Conservation (phyloP, 2,797 vertebrate genomes). For the Aselliscus stoliczkanus region DNA sequence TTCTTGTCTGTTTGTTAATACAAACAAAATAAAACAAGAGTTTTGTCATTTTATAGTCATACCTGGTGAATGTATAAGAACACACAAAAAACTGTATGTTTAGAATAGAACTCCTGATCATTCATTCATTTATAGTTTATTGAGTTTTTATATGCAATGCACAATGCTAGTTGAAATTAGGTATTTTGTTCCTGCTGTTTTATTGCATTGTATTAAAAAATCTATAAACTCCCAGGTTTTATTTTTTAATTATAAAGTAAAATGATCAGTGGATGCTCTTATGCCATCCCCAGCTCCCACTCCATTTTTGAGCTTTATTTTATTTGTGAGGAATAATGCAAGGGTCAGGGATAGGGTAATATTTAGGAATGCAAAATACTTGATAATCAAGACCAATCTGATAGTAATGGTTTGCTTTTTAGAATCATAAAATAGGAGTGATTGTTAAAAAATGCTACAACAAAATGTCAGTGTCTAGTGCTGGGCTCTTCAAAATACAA, state of each 20-base stretch:
- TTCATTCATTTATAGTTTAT: not conserved
- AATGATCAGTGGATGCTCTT: not conserved
- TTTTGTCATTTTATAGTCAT: not conserved
- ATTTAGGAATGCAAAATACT: not conserved
- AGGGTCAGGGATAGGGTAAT: not conserved
- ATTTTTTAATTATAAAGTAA: conserved; percentile 19
- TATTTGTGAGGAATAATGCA: not conserved
- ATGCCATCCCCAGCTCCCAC: not conserved
- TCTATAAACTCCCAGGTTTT: not conserved
- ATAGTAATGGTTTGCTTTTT: not conserved
- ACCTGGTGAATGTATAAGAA: not conserved
- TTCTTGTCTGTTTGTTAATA: conserved; percentile 7
- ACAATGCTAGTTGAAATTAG: not conserved
- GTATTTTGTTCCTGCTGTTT: conserved; percentile 10
- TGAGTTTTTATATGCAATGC: not conserved
- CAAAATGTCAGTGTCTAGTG: not conserved
- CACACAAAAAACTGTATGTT: not conserved
- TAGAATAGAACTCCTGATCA: not conserved
- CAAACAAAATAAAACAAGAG: not conserved
- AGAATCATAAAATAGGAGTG: not conserved
- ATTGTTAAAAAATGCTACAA: not conserved
- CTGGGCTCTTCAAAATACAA: not conserved
- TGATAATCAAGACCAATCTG: not conserved
- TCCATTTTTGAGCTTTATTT: not conserved
- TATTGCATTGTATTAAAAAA: not conserved